phyloP scores from a whole-genome alignment of 2,888 invertebrate species.

The Parnassius glacialis region DNA sequence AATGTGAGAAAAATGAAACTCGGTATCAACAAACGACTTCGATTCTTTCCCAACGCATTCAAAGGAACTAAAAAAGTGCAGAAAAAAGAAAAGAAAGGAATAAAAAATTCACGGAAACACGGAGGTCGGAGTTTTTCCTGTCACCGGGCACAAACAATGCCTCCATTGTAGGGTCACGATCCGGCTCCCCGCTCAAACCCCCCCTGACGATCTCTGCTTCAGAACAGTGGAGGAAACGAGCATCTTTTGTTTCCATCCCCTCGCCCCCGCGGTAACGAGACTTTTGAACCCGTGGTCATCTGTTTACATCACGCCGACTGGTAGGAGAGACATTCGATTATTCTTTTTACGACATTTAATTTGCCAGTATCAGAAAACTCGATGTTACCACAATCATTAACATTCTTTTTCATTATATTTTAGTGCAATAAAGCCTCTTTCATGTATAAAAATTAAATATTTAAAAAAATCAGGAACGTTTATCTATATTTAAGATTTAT shows the following conservation, averaged over 20 bases:
- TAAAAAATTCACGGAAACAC: slow-evolving; percentile 80
- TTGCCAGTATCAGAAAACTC: slow-evolving; percentile 16
- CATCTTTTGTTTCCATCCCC: slow-evolving; percentile 76
- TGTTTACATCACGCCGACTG: slow-evolving; percentile 69
- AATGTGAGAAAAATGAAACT: slow-evolving; percentile 24
- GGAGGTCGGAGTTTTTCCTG: slow-evolving; percentile 81
- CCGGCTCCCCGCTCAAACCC: slow-evolving; percentile 33
- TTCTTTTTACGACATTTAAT: slow-evolving; percentile 43
- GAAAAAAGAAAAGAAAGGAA: slow-evolving; percentile 61
- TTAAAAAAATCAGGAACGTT: too few species aligned
- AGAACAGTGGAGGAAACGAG: slow-evolving; percentile 72
- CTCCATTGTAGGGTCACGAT: slow-evolving; percentile 61
- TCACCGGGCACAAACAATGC: slow-evolving; percentile 80
- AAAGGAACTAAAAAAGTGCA: slow-evolving; percentile 66
- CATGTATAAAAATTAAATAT: too few species aligned
- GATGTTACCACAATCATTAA: not conserved
- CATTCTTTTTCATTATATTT: too few species aligned
- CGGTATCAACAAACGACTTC: slow-evolving; percentile 54
- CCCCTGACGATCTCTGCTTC: slow-evolving; percentile 45
- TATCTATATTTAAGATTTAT: too few species aligned
- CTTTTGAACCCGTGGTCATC: slow-evolving; percentile 76
- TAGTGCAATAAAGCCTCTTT: too few species aligned
- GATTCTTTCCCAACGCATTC: slow-evolving; percentile 66
- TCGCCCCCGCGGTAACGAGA: slow-evolving; percentile 60
- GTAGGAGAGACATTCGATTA: slow-evolving; percentile 61